Evolutionary conservation across 2,888 invertebrate genomes (phyloP), one percentile per base, ranked within the genome.

Genomic region (Scelioninae gen. 2): DNA sequence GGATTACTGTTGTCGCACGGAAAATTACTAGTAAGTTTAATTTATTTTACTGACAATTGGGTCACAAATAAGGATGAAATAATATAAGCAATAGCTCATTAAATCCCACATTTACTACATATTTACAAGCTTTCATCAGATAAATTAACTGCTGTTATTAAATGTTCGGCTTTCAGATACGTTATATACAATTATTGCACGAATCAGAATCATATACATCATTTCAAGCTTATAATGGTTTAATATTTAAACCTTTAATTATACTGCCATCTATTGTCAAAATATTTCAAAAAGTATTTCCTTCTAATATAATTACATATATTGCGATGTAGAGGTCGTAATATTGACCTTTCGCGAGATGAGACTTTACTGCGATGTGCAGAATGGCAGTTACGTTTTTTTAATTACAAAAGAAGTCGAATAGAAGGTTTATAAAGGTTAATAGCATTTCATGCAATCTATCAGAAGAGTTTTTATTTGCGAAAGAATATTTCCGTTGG

Each of bases 1-100:
- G 39, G 10, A 41, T 52, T 58, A 55, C 61, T 48, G 55, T 61
- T 61, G 28, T 22, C 10, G 10, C 16, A 41, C 33, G 45, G n/a
- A 9, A 45, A 50, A 60, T 63, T 41, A 52, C n/a, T 33, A 19
- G 18, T 7, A 57, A 41, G 33, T 41, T 55, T 28, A 39, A 55
- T 65, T 55, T 50, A 50, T 50, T 31, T 48, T 16, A 41, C 31
- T 25, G 37, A 25, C 22, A 9, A 46, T 45, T 28, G 28, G n/a
- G n/a, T n/a, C n/a, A n/a, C n/a, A n/a, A n/a, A n/a, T n/a, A n/a
- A n/a, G n/a, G n/a, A n/a, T n/a, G n/a, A n/a, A n/a, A n/a, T n/a
- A n/a, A n/a, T n/a, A n/a, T n/a, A n/a, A n/a, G n/a, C n/a, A n/a
- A n/a, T n/a, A n/a, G n/a, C n/a, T n/a, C n/a, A n/a, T n/a, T n/a